Percentiles rank a stretch among this genome's conserved stretches.
phyloP scores from a whole-genome alignment of 2,113 vertebrate genomes.

The Istiophorus platypterus region DNA sequence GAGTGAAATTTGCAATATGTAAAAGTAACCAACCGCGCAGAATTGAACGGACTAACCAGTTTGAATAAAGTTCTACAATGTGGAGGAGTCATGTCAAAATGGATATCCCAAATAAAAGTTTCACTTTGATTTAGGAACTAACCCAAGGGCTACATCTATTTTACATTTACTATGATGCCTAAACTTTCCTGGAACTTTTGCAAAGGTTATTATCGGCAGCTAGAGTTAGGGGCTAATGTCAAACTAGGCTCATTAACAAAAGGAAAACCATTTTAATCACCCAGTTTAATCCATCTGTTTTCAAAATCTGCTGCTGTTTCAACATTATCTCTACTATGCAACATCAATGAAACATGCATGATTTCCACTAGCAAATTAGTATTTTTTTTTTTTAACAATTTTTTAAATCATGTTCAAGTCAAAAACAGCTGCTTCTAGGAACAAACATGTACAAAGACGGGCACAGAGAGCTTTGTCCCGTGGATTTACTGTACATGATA shows the following conservation, averaged over 20 bases:
- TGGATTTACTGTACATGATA: neutral
- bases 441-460: neutral
- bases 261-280: slow-evolving; percentile 34
- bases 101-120: slow-evolving; percentile 31
- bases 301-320: slow-evolving; percentile 20
- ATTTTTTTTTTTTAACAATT: slow-evolving; percentile 20
- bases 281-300: slow-evolving; percentile 16
- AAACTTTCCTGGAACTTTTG: neutral
- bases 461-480: slow-evolving; percentile 17
- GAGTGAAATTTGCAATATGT: slow-evolving; percentile 18
- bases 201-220: neutral
- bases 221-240: neutral
- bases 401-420: neutral
- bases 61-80: neutral
- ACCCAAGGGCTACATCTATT: neutral
- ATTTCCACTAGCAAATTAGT: neutral
- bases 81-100: neutral
- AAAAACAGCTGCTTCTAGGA: slow-evolving; percentile 18
- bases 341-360: slow-evolving; percentile 13
- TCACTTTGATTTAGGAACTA: slow-evolving; percentile 25
- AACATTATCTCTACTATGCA: neutral
- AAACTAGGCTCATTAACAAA: slow-evolving; percentile 28
- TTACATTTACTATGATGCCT: neutral
- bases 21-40: slow-evolving; percentile 24
- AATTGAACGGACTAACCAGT: slow-evolving; percentile 8